These are phyloP conservation scores for Anoplopoma fimbria DNA, from an alignment of 2,113 vertebrate species.

Conservation along the genomic window DNA sequence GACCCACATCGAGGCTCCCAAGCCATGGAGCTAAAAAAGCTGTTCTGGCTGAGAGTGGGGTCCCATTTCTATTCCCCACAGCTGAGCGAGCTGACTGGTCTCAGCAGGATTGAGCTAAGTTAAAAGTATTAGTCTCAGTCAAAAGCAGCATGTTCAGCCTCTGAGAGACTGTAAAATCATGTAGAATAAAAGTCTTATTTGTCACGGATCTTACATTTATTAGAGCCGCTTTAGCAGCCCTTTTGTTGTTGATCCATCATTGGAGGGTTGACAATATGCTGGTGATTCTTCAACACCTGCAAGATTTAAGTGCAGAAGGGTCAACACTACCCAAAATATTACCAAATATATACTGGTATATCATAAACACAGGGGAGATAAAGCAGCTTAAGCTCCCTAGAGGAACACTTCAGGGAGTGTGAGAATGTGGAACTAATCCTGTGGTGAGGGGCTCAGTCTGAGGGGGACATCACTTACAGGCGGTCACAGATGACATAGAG, in stretches of 20 bases:
- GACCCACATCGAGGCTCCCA: neutral
- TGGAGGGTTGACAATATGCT: neutral
- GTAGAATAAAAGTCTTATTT: slow-evolving; percentile 48
- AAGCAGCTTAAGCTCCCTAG: slow-evolving; percentile 41
- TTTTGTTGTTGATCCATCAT: slow-evolving; percentile 44
- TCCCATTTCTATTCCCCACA: neutral
- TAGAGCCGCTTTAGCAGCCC: slow-evolving; percentile 42
- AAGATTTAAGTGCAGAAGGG: slow-evolving; percentile 27
- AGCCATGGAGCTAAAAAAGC: neutral
- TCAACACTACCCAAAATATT: slow-evolving; percentile 23
- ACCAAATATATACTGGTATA: slow-evolving; percentile 28
- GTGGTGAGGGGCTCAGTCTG: slow-evolving; percentile 21
- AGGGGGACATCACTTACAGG: slow-evolving; percentile 57
- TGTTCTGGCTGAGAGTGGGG: neutral
- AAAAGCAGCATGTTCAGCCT: slow-evolving; percentile 37
- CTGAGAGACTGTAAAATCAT: slow-evolving; percentile 41
- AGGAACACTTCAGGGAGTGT: slow-evolving; percentile 46
- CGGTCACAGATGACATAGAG: slow-evolving; percentile 47
- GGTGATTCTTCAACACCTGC: slow-evolving; percentile 27
- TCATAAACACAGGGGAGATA: slow-evolving; percentile 54
- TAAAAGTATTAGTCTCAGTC: slow-evolving; percentile 50
- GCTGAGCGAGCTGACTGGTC: slow-evolving; percentile 4
- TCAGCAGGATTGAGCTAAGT: slow-evolving; percentile 23
- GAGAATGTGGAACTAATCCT: slow-evolving; percentile 70
- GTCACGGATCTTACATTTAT: slow-evolving; percentile 52